These are phyloP conservation scores for Hermodice carunculata DNA, from an alignment of 2,888 invertebrate species.

Conservation along the genomic window DNA sequence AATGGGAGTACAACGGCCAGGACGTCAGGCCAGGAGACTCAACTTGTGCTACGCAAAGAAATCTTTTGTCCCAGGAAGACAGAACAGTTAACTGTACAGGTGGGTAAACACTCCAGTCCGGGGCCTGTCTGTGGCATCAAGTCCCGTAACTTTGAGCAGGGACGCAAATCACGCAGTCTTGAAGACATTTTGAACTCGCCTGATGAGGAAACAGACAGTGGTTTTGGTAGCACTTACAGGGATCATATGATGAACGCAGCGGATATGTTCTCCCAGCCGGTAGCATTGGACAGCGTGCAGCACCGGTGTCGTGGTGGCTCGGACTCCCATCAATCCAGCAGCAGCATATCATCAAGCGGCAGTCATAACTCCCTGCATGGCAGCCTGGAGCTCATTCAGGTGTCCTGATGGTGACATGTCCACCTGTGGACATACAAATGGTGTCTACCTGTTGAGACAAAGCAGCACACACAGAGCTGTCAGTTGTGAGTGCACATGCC, in stretches of 20 bases:
- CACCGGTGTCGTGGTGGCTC: slow-evolving; percentile 53
- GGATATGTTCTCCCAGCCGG: slow-evolving; percentile 51
- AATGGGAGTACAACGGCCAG: no score
- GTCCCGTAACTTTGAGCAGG: slow-evolving; percentile 27
- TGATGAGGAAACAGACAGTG: slow-evolving; percentile 42
- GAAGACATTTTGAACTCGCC: slow-evolving; percentile 64
- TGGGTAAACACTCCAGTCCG: no score
- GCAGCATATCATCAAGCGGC: slow-evolving; percentile 67
- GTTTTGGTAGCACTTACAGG: neutral
- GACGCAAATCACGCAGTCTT: slow-evolving; percentile 65
- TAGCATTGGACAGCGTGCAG: slow-evolving; percentile 49
- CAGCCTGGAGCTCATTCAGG: slow-evolving; percentile 66
- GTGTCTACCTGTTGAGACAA: no score
- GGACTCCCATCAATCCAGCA: slow-evolving; percentile 63
- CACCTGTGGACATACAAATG: no score
- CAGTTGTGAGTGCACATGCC: no score
- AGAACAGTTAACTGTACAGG: no score
- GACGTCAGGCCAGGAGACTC: no score
- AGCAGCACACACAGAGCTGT: no score
- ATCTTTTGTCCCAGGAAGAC: no score
- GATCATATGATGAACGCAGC: slow-evolving; percentile 43
- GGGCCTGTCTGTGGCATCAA: neutral
- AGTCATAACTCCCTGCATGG: slow-evolving; percentile 66
- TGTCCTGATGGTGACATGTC: slow-evolving; percentile 54
- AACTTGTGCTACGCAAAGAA: no score